Evolutionary conservation across 2,113 vertebrate species (phyloP).

Genomic region (Xiphophorus couchianus): DNA sequence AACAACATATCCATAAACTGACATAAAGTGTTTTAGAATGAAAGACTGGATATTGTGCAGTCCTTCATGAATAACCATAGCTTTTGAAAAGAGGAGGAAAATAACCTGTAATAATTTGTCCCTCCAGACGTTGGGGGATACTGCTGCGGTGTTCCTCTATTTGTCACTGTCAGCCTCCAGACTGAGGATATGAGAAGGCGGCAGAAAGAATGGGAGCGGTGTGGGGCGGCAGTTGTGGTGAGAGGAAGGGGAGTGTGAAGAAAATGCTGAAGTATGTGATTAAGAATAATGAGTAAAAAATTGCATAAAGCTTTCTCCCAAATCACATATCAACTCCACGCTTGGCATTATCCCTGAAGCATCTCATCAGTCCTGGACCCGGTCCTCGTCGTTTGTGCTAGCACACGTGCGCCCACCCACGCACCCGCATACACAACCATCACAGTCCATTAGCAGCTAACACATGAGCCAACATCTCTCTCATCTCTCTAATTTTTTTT

Average conservation of each 20-base stretch:
- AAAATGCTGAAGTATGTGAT: conserved; percentile 85
- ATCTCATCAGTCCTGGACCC: conserved; percentile 81
- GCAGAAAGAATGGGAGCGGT: conserved; percentile 72
- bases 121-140: conserved; percentile 76
- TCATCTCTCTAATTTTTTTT: conserved; percentile 12
- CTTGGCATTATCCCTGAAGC: conserved; percentile 80
- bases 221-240: conserved; percentile 22
- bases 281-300: conserved; percentile 86
- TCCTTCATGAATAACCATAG: conserved; percentile 66
- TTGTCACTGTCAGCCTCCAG: conserved; percentile 85
- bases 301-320: conserved; percentile 82
- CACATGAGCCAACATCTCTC: conserved; percentile 58
- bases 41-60: conserved; percentile 48
- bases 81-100: conserved; percentile 73
- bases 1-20: conserved; percentile 54
- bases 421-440: conserved; percentile 44
- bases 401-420: conserved; percentile 55
- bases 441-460: conserved; percentile 69
- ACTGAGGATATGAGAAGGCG: conserved; percentile 80
- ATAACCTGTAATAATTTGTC: conserved; percentile 82
- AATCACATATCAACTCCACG: conserved; percentile 82
- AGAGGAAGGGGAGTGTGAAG: conserved; percentile 69
- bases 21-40: conserved; percentile 53
- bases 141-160: conserved; percentile 76
- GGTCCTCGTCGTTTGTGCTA: conserved; percentile 67